These are phyloP conservation scores for Calycopis cecrops DNA, from an alignment of 1,140 invertebrate genomes.

Conservation along the genomic window DNA sequence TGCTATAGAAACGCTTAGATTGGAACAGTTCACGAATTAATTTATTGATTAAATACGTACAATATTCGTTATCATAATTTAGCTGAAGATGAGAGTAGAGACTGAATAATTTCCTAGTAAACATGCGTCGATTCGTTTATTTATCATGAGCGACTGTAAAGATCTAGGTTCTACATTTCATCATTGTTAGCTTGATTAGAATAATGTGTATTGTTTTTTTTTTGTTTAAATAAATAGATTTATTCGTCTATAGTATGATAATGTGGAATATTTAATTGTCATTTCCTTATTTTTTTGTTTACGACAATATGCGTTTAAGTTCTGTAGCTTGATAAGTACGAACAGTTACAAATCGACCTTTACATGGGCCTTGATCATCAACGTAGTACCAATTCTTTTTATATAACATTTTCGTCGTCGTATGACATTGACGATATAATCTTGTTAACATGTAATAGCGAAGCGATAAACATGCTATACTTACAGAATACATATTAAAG, in stretches of 20 bases:
- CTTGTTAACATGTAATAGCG: background rate
- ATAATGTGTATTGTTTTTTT: no score
- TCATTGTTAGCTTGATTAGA: no score
- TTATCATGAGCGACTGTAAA: no score
- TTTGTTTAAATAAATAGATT: no score
- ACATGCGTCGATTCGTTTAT: no score
- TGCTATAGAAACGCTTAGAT: slow-evolving; percentile 44
- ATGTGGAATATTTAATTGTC: background rate
- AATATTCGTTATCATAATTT: no score
- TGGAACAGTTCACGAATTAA: slow-evolving; percentile 48
- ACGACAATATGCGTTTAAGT: slow-evolving; percentile 17
- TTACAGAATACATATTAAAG: no score
- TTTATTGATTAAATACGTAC: slow-evolving; percentile 45
- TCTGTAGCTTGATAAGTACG: slow-evolving; percentile 13
- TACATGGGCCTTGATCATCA: slow-evolving; percentile 19
- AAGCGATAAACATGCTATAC: slow-evolving; percentile 2
- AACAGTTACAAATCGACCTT: slow-evolving; percentile 21
- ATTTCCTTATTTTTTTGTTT: slow-evolving; percentile 24
- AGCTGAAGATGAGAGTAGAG: no score
- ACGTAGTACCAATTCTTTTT: slow-evolving; percentile 22
- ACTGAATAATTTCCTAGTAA: no score
- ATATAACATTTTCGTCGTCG: slow-evolving; percentile 22
- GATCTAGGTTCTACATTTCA: no score
- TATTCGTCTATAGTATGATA: no score
- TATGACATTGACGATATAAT: slow-evolving; percentile 18